phyloP scores from a whole-genome alignment of 2,797 vertebrate species.

The Karalla daura region DNA sequence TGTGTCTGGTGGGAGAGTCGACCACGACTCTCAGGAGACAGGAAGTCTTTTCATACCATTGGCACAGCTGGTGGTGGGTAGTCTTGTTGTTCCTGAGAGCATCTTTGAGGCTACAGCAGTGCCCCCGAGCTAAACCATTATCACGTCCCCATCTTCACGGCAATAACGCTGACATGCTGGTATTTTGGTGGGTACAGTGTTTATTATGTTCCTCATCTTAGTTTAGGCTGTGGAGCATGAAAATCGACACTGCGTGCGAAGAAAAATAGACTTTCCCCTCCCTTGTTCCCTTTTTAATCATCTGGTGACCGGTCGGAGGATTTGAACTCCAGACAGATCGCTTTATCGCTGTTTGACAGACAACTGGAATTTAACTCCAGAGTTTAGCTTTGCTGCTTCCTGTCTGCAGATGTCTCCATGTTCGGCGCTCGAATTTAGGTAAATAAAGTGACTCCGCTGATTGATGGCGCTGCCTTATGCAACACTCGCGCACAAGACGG shows the following conservation, averaged over 20 bases:
- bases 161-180: not conserved
- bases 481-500: not conserved
- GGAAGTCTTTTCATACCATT: too few species aligned
- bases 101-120: not conserved
- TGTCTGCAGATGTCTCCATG: not conserved
- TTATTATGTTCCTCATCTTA: not conserved
- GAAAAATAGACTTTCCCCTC: not conserved
- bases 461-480: not conserved
- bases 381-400: slow-evolving; percentile 3
- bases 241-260: too few species aligned
- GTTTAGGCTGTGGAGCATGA: not conserved
- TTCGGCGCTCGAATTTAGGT: slow-evolving; percentile 5
- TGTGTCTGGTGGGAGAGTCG: too few species aligned
- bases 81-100: too few species aligned
- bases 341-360: not conserved
- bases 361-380: not conserved
- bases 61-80: too few species aligned
- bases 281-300: not conserved
- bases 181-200: not conserved
- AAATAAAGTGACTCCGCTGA: slow-evolving; percentile 4
- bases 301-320: not conserved
- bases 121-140: not conserved
- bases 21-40: too few species aligned
- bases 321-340: not conserved
- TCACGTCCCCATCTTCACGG: not conserved